Conservation (phyloP, 2,797 vertebrate species). For the Pseudopleuronectes americanus region DNA sequence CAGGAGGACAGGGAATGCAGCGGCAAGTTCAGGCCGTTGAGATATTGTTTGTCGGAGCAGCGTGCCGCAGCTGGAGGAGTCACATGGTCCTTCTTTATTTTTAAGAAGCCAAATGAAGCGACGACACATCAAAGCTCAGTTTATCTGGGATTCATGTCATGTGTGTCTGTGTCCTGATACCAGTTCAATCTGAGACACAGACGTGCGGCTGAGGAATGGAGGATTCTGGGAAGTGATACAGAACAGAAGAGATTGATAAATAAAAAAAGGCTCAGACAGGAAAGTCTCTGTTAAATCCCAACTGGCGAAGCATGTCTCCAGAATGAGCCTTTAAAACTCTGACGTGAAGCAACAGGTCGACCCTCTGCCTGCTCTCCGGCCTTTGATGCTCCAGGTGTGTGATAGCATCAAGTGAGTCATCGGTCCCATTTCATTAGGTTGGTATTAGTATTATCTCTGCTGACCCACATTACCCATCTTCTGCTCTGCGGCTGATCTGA, state of each 20-base stretch:
- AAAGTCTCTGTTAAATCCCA: conserved; percentile 24
- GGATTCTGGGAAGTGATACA: conserved; percentile 45
- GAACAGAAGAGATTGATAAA: conserved; percentile 7
- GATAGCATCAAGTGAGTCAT: conserved; percentile 72
- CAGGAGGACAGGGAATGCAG: conserved; percentile 5
- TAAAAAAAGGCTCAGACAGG: conserved; percentile 10
- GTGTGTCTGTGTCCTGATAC: conserved; percentile 19
- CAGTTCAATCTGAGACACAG: conserved; percentile 41
- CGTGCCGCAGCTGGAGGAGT: no score
- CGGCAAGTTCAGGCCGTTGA: neutral
- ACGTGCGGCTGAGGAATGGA: conserved; percentile 24
- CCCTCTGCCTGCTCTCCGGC: neutral
- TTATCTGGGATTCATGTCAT: conserved; percentile 3
- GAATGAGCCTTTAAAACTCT: conserved; percentile 30
- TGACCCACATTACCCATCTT: conserved; percentile 46
- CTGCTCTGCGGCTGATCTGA: conserved; percentile 19
- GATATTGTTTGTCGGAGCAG: neutral
- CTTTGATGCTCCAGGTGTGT: conserved; percentile 83
- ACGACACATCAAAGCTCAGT: neutral
- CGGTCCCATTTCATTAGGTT: conserved; percentile 68
- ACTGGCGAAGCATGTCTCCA: conserved; percentile 23
- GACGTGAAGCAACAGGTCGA: conserved; percentile 26
- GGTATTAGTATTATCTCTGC: conserved; percentile 69
- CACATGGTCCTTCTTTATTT: neutral
- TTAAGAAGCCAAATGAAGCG: no score